phyloP scores from a whole-genome alignment of 2,113 vertebrate genomes.

The Rutilus rutilus region DNA sequence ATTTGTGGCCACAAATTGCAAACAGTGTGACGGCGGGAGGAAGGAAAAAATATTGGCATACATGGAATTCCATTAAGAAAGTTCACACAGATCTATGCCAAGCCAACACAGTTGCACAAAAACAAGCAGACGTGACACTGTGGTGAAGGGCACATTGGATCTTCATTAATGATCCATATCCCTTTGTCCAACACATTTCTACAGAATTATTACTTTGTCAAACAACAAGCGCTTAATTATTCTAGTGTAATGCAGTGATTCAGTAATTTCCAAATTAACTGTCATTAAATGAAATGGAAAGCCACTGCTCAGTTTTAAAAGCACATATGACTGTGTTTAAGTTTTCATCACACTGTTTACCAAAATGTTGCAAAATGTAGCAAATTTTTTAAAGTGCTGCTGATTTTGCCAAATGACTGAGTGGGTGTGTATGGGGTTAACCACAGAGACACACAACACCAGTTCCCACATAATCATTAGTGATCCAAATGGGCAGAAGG shows the following conservation, averaged over 20 bases:
- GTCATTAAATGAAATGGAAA: background rate
- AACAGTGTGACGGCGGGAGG: slow-evolving; percentile 9
- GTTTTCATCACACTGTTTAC: slow-evolving; percentile 4
- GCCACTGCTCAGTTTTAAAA: background rate
- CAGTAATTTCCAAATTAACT: background rate
- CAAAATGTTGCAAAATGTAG: background rate
- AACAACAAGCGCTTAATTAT: background rate
- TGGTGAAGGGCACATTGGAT: background rate
- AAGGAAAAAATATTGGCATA: slow-evolving; percentile 14
- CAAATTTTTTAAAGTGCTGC: background rate
- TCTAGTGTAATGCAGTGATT: background rate
- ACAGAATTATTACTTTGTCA: background rate
- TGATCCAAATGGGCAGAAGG: background rate
- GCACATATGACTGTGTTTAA: slow-evolving; percentile 20
- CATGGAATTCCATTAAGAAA: slow-evolving; percentile 2
- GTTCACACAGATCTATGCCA: slow-evolving; percentile 36
- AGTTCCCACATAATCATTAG: background rate
- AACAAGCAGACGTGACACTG: slow-evolving; percentile 36
- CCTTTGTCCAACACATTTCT: background rate
- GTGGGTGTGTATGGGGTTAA: background rate
- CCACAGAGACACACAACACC: background rate
- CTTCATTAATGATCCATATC: slow-evolving; percentile 40
- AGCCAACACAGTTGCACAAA: slow-evolving; percentile 35
- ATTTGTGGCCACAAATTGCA: slow-evolving; percentile 55
- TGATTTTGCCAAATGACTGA: slow-evolving; percentile 10